Percentiles rank a stretch among this genome's conserved stretches.
Conservation (phyloP, 2,888 invertebrate species). For the Oegoconia quadripuncta region DNA sequence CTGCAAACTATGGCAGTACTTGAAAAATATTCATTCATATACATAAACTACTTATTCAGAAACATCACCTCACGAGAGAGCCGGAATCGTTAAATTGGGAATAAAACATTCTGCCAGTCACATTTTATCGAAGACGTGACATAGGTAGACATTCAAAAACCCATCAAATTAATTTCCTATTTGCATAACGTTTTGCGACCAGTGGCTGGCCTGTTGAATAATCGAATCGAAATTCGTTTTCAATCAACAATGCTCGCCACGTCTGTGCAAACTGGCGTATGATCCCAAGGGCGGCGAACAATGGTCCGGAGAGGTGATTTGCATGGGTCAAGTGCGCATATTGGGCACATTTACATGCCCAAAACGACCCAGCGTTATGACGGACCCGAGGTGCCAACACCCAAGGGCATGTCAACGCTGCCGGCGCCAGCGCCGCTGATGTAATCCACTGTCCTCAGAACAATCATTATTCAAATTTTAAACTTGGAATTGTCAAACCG, state of each 20-base stretch:
- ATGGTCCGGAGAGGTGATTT: constrained; percentile 67
- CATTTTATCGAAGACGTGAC: too few relatives aligned
- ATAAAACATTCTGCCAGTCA: too few relatives aligned
- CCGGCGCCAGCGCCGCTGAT: constrained; percentile 55
- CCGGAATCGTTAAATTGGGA: too few relatives aligned
- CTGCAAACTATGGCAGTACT: too few relatives aligned
- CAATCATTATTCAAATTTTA: constrained; percentile 58
- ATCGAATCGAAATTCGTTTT: constrained; percentile 58
- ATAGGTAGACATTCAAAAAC: too few relatives aligned
- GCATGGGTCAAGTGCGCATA: constrained; percentile 53
- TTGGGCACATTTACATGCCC: constrained; percentile 70
- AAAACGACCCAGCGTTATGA: constrained; percentile 44
- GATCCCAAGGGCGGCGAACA: constrained; percentile 63
- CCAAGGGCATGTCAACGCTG: constrained; percentile 28
- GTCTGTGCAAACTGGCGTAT: constrained; percentile 45
- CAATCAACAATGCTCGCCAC: constrained; percentile 61
- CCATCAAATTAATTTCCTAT: constrained; percentile 20
- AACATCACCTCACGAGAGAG: too few relatives aligned
- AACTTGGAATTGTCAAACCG: constrained; percentile 47
- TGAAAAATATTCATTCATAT: too few relatives aligned
- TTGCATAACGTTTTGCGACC: constrained; percentile 36
- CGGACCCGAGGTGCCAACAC: constrained; percentile 41
- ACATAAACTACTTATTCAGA: too few relatives aligned
- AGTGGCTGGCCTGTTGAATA: constrained; percentile 39
- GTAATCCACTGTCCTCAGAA: constrained; percentile 51